Evolutionary conservation across 2,113 vertebrate genomes (phyloP).

Genomic region (Grantiella picta): DNA sequence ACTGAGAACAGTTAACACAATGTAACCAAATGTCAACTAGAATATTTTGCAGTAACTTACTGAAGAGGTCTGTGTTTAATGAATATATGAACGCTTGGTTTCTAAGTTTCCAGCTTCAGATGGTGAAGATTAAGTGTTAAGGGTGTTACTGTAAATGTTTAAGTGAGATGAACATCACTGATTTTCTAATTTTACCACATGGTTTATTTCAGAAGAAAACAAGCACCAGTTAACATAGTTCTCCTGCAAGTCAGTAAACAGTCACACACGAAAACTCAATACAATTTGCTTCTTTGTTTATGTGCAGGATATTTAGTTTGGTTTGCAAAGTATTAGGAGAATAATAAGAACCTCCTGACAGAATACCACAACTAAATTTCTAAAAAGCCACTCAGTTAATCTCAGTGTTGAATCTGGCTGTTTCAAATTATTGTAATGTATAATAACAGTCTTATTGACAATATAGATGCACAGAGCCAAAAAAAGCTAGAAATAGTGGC

Average conservation of each 20-base stretch:
- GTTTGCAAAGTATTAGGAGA: constrained; percentile 74
- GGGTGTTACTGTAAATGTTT: constrained; percentile 36
- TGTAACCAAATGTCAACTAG: constrained; percentile 17
- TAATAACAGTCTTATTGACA: constrained; percentile 74
- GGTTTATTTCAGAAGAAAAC: constrained; percentile 52
- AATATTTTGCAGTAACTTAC: not conserved
- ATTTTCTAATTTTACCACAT: constrained; percentile 56
- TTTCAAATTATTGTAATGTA: constrained; percentile 79
- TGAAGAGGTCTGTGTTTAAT: constrained; percentile 9
- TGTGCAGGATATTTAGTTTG: constrained; percentile 65
- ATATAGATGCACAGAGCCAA: constrained; percentile 70
- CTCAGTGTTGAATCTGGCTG: constrained; percentile 73
- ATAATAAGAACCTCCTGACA: constrained; percentile 75
- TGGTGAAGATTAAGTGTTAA: constrained; percentile 19
- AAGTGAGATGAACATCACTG: constrained; percentile 30
- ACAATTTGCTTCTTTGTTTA: constrained; percentile 39
- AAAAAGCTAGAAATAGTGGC: constrained; percentile 68
- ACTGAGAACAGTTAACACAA: constrained; percentile 6
- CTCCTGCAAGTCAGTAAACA: constrained; percentile 45
- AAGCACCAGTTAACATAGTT: constrained; percentile 34
- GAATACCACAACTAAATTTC: constrained; percentile 74
- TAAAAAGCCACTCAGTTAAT: constrained; percentile 76
- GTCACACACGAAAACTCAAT: not conserved
- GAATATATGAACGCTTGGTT: not conserved
- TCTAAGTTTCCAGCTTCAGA: constrained; percentile 36